These are phyloP conservation scores for Lithosia quadra DNA, from an alignment of 2,888 invertebrate genomes.

Conservation along the genomic window DNA sequence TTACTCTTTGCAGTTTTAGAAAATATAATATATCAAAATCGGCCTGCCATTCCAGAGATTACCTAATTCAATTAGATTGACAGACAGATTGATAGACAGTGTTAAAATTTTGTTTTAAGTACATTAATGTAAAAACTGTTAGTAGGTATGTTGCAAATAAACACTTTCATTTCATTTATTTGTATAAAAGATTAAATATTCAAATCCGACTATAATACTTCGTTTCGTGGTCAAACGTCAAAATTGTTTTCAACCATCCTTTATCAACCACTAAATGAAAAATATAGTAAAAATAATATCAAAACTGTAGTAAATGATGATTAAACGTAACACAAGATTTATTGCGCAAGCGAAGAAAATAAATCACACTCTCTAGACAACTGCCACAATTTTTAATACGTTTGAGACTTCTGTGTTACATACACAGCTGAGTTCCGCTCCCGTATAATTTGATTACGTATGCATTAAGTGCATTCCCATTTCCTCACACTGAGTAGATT, in stretches of 20 bases:
- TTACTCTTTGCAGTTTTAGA: too few species aligned
- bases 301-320: background rate
- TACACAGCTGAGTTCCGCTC: slow-evolving; percentile 46
- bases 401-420: slow-evolving; percentile 41
- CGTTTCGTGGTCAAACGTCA: too few species aligned
- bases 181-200: too few species aligned
- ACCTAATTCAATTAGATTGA: too few species aligned
- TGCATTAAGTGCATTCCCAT: slow-evolving; percentile 85
- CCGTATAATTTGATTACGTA: slow-evolving; percentile 83
- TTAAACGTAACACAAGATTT: background rate
- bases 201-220: too few species aligned
- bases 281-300: background rate
- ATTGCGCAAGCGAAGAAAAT: background rate
- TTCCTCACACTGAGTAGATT: slow-evolving; percentile 68
- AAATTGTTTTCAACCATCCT: background rate
- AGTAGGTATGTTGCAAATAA: too few species aligned
- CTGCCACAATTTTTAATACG: slow-evolving; percentile 16
- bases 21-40: too few species aligned
- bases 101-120: too few species aligned
- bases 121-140: too few species aligned
- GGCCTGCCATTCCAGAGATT: too few species aligned
- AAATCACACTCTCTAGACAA: slow-evolving; percentile 11
- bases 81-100: too few species aligned
- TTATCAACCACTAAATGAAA: background rate
- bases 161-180: too few species aligned